Conservation (phyloP, 2,797 vertebrate species). For the Amphiprion clarkii region DNA sequence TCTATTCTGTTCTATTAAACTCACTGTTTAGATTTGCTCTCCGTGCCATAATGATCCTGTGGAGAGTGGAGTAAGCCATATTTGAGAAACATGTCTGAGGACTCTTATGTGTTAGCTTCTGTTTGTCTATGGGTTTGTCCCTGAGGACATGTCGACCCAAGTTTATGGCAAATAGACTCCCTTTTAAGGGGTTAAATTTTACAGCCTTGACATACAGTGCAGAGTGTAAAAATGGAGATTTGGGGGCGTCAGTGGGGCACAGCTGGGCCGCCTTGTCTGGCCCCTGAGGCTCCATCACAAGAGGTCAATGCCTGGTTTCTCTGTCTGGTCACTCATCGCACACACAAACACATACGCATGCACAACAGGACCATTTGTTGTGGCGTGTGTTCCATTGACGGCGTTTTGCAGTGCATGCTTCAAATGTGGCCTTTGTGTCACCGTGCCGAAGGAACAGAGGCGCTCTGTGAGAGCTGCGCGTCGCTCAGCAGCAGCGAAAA, state of each 20-base stretch:
- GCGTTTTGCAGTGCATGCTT: constrained; percentile 81
- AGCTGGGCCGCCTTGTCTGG: constrained; percentile 85
- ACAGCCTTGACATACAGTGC: constrained; percentile 57
- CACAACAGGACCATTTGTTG: constrained; percentile 90
- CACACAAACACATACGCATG: constrained; percentile 66
- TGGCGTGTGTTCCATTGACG: constrained; percentile 78
- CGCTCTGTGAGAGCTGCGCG: constrained; percentile 80
- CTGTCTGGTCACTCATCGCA: constrained; percentile 82
- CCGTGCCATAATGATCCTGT: constrained; percentile 40
- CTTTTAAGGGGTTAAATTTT: constrained; percentile 70
- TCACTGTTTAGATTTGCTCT: constrained; percentile 49
- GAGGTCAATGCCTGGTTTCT: constrained; percentile 84
- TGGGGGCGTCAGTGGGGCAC: constrained; percentile 69
- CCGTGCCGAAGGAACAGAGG: constrained; percentile 84
- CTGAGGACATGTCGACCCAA: constrained; percentile 55
- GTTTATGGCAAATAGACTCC: constrained; percentile 65
- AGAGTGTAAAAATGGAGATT: constrained; percentile 66
- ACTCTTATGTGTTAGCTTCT: constrained; percentile 66
- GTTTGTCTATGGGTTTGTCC: constrained; percentile 68
- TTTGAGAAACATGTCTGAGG: constrained; percentile 61
- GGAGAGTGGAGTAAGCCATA: constrained; percentile 37
- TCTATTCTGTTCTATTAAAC: constrained; percentile 61
- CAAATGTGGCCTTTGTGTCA: constrained; percentile 90
- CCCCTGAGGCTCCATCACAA: constrained; percentile 76
- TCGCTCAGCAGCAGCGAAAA: constrained; percentile 80